These are phyloP conservation scores for Propithecus perrieri DNA, from an alignment of 2,797 vertebrate genomes.

Conservation along the genomic window DNA sequence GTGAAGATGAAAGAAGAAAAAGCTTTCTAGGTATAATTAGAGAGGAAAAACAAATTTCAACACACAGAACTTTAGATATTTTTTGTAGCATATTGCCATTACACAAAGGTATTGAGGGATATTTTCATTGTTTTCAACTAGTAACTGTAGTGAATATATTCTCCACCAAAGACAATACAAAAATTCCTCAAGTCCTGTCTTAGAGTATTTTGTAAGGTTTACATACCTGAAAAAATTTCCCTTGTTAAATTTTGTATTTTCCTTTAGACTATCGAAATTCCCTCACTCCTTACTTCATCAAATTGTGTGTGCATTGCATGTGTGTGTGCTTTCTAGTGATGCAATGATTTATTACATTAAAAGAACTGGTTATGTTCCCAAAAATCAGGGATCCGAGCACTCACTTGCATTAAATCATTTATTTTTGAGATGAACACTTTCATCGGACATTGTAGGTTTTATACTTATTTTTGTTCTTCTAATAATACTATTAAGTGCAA, in stretches of 20 bases:
- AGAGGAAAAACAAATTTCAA: not conserved
- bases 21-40: not conserved
- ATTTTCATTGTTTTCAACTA: not conserved
- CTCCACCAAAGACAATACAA: not conserved
- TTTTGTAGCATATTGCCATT: not conserved
- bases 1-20: not conserved
- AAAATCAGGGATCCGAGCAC: not conserved
- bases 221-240: not conserved
- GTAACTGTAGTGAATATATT: not conserved
- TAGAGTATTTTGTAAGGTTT: not conserved
- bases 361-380: not conserved
- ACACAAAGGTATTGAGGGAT: not conserved
- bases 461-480: constrained; percentile 49
- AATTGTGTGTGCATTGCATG: not conserved
- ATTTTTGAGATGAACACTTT: constrained; percentile 58
- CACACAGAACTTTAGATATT: not conserved
- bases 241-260: constrained; percentile 24
- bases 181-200: not conserved
- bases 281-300: not conserved
- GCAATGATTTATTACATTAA: constrained; percentile 13
- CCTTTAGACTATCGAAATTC: not conserved
- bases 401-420: constrained; percentile 30
- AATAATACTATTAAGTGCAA: constrained; percentile 10
- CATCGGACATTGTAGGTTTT: constrained; percentile 4
- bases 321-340: not conserved